Evolutionary conservation across 2,888 invertebrate species (phyloP), one percentile per base, ranked within the genome.

Genomic region (Steinernema hermaphroditum): DNA sequence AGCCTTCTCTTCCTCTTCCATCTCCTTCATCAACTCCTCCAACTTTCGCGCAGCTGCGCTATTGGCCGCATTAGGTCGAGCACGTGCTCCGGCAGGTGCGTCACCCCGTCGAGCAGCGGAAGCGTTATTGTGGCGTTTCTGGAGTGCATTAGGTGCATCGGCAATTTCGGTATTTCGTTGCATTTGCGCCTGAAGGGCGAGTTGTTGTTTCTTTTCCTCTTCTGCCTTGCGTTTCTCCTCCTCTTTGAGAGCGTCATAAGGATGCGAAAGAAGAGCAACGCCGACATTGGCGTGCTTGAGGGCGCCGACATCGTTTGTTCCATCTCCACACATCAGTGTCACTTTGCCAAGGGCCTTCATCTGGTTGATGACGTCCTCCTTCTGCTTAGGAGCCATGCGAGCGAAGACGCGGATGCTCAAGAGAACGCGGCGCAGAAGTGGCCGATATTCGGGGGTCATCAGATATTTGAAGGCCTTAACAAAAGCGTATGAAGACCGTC

Each of bases 321-420:
- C 99, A 89, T 99, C 99, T 0, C 99, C 98, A 87, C 98, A 99
- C 99, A 99, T 99, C 1, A 99, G 89, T 0, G 96, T 95, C 2
- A 91, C 91, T 85, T 91, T 94, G 2, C 98, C 98, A 14, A 93
- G 89, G 37, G 91, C 90, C 87, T 94, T 96, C 71, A 98, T 88
- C 2, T 92, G 91, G 9, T 94, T 93, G 54, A 99, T 92, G 1
- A 97, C 93, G 86, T 92, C 92, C 88, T 98, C 89, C 87, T 98
- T 99, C 87, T 99, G 98, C 87, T 98, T 98, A 0, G 99, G 98
- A 0, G 96, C 95, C 85, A 97, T 96, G 82, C 99, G 90, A 0
- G 98, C 98, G 88, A 93, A 98, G 1, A 99, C 93, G 71, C 92
- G 92, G 12, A 97, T 91, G 84, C 19, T 68, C 41, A 44, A 27